Percentiles rank a stretch among this genome's conserved stretches.
These are phyloP conservation scores for Agrotis ipsilon DNA, from an alignment of 2,888 invertebrate species.

Conservation along the genomic window DNA sequence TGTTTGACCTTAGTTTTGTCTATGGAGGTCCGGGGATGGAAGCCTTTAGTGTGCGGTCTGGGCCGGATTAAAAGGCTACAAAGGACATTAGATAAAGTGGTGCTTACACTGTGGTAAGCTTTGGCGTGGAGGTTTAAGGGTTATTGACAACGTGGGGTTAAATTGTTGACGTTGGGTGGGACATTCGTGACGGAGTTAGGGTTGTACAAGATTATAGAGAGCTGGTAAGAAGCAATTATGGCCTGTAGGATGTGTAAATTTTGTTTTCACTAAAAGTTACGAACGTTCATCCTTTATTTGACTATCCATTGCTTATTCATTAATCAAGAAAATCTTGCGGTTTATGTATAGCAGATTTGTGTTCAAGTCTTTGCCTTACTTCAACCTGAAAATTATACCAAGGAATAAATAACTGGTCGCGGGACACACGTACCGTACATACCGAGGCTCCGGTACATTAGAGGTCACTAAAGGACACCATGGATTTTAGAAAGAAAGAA, in stretches of 20 bases:
- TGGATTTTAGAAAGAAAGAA: no score
- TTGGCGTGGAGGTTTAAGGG: slow-evolving; percentile 20
- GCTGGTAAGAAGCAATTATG: background rate
- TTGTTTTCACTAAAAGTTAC: no score
- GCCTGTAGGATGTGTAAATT: background rate
- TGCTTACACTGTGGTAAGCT: background rate
- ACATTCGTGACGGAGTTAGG: background rate
- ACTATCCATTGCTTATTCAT: no score
- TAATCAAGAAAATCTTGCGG: no score
- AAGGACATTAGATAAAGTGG: slow-evolving; percentile 24
- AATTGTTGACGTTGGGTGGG: background rate
- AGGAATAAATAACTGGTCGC: no score
- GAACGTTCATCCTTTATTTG: no score
- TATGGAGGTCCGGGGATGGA: slow-evolving; percentile 7
- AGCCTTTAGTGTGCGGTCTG: slow-evolving; percentile 4
- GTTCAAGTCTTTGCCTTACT: no score
- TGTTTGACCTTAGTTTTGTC: slow-evolving; percentile 31
- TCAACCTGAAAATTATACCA: no score
- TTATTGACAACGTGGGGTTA: slow-evolving; percentile 17
- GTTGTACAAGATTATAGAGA: background rate
- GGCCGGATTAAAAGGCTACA: slow-evolving; percentile 24
- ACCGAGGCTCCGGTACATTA: no score
- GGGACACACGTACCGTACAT: no score
- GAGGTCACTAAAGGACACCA: no score
- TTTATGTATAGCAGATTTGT: no score